These are phyloP conservation scores for Leptinotarsa haldemani DNA, from an alignment of 2,888 invertebrate genomes.

Conservation along the genomic window DNA sequence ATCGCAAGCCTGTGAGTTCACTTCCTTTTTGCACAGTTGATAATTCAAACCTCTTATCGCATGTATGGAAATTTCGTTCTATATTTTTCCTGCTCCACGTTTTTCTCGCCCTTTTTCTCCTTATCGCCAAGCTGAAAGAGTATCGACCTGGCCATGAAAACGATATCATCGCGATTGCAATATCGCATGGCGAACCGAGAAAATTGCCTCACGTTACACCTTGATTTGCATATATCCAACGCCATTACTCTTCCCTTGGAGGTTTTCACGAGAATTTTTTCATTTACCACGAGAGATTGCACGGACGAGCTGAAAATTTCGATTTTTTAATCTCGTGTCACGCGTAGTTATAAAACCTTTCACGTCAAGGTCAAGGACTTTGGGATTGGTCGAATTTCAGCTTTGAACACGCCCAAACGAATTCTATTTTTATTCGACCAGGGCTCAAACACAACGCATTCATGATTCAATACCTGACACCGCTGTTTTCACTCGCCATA, in stretches of 20 bases:
- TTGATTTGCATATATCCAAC: background rate
- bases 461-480: too few relatives aligned
- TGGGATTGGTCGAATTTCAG: too few relatives aligned
- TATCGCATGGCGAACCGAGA: background rate
- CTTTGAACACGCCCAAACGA: too few relatives aligned
- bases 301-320: background rate
- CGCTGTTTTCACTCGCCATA: too few relatives aligned
- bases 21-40: background rate
- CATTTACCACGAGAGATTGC: background rate
- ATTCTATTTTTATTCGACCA: too few relatives aligned
- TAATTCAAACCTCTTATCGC: slow-evolving; percentile 1
- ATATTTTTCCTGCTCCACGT: background rate
- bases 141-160: background rate
- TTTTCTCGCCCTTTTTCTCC: background rate
- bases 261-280: background rate
- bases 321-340: background rate
- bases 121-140: background rate
- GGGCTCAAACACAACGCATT: too few relatives aligned
- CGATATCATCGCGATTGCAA: slow-evolving; percentile 1
- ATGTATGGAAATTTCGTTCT: background rate
- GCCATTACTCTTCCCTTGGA: background rate
- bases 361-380: too few relatives aligned
- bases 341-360: too few relatives aligned
- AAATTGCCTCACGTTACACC: background rate
- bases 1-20: background rate